Evolutionary conservation across 2,797 vertebrate genomes (phyloP).

Genomic region (Ctenochaetus hawaiiensis): DNA sequence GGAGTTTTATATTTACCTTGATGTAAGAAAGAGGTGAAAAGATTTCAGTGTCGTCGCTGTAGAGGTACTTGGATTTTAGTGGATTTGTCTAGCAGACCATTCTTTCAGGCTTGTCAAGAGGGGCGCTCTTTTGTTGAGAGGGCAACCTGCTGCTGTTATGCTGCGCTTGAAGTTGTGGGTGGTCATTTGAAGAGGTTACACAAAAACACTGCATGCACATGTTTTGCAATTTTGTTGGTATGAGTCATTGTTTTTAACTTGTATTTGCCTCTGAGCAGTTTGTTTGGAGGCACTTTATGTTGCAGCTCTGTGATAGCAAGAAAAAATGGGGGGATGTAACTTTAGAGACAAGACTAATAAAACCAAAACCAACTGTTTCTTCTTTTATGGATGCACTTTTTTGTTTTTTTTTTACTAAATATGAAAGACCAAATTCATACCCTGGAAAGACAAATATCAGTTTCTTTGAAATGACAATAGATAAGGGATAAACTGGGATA

Average conservation of each 20-base stretch:
- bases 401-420: too few relatives aligned
- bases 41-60: conserved; percentile 20
- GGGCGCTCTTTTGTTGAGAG: conserved; percentile 21
- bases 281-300: conserved; percentile 23
- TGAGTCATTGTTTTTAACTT: background rate
- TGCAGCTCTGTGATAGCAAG: conserved; percentile 8
- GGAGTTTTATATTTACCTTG: conserved; percentile 26
- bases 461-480: background rate
- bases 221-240: background rate
- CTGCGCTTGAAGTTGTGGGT: conserved; percentile 28
- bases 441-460: background rate
- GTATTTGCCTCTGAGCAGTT: conserved; percentile 10
- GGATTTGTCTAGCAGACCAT: conserved; percentile 33
- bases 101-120: conserved; percentile 40
- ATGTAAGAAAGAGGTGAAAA: conserved; percentile 16
- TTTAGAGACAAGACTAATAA: background rate
- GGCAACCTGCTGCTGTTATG: conserved; percentile 28
- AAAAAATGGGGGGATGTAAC: background rate
- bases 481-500: background rate
- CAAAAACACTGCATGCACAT: conserved; percentile 7
- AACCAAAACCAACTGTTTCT: background rate
- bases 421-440: background rate
- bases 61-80: conserved; percentile 36
- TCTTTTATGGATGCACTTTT: background rate
- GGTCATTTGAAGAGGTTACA: conserved; percentile 34